Percentiles rank a stretch among this genome's conserved stretches.
phyloP scores from a whole-genome alignment of 2,888 invertebrate species.

The Lasioglossum malachurum region DNA sequence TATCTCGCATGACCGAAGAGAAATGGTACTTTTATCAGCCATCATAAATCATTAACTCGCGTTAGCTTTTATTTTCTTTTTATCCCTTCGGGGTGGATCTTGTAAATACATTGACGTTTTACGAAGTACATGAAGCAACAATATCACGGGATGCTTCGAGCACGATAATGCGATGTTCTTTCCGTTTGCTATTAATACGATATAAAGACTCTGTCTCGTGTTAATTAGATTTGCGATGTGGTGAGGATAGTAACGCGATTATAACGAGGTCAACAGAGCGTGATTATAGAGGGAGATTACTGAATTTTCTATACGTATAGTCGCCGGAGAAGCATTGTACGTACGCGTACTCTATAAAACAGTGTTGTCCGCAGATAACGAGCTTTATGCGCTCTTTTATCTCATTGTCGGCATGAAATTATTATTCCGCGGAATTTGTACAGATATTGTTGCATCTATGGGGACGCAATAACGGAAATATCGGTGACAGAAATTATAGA shows the following conservation, averaged over 20 bases:
- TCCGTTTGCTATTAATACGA: neutral
- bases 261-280: neutral
- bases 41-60: conserved; percentile 4
- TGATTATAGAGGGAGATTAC: neutral
- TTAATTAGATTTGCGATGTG: neutral
- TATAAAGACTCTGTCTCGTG: neutral
- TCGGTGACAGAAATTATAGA: neutral
- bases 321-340: neutral
- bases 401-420: neutral
- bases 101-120: neutral
- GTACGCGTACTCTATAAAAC: neutral
- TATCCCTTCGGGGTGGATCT: neutral
- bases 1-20: neutral
- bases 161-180: neutral
- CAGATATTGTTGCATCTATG: neutral
- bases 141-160: neutral
- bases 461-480: neutral
- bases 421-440: neutral
- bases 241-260: neutral
- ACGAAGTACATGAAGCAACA: neutral
- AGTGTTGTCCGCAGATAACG: neutral
- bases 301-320: neutral
- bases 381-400: neutral
- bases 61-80: neutral
- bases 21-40: neutral